Evolutionary conservation across 92 coral and sea anemone species (phyloP).

Genomic region (Epizoanthus stellaris): DNA sequence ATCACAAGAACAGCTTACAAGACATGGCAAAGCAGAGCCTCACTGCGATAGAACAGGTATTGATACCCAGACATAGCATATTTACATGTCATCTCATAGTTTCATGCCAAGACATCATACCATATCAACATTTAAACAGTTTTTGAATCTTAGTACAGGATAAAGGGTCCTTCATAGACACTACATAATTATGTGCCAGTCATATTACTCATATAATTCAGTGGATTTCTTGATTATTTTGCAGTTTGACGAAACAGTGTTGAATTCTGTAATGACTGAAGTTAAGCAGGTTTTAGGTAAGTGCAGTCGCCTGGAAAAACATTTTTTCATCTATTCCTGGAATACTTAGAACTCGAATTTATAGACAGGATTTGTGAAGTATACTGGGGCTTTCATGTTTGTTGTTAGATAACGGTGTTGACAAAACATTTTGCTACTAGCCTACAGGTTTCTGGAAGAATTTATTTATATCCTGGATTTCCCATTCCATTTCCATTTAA

Average conservation of each 20-base stretch:
- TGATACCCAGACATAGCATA: neutral
- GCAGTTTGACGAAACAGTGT: slow-evolving; percentile 73
- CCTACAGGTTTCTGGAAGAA: too few relatives aligned
- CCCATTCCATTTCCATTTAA: too few relatives aligned
- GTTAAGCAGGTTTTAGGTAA: slow-evolving; percentile 73
- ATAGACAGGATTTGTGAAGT: too few relatives aligned
- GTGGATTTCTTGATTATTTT: slow-evolving; percentile 19
- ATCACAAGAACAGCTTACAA: slow-evolving; percentile 88
- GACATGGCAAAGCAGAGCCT: slow-evolving; percentile 93
- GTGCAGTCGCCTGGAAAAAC: neutral
- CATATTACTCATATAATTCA: neutral
- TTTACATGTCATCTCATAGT: neutral
- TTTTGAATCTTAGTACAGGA: too few relatives aligned
- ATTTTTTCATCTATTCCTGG: neutral
- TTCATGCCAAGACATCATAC: neutral
- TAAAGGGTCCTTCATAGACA: too few relatives aligned
- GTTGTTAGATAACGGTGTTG: too few relatives aligned
- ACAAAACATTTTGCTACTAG: too few relatives aligned
- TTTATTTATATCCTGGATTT: too few relatives aligned
- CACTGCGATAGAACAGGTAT: slow-evolving; percentile 85
- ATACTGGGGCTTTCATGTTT: too few relatives aligned
- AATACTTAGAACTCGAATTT: too few relatives aligned
- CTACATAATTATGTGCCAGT: neutral
- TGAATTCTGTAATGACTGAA: slow-evolving; percentile 63
- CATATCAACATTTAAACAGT: too few relatives aligned